Conservation (phyloP, 2,113 vertebrate genomes). For the Eptatretus burgeri region DNA sequence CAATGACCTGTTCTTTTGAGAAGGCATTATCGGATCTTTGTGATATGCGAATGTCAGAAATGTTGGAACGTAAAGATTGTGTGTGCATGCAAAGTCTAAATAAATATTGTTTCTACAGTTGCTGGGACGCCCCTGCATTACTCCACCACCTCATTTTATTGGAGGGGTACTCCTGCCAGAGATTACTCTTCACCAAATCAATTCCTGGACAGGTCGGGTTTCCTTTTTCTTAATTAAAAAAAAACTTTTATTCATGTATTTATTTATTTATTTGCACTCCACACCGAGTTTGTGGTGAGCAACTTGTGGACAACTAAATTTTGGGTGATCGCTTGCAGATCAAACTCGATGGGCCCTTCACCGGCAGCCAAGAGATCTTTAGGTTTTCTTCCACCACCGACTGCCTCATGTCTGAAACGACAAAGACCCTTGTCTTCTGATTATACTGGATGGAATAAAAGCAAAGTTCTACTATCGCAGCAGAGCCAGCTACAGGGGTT, state of each 20-base stretch:
- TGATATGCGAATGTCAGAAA: too few species aligned
- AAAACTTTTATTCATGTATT: not conserved
- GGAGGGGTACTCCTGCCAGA: slow-evolving; percentile 38
- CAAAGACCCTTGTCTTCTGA: slow-evolving; percentile 39
- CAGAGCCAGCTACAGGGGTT: slow-evolving; percentile 76
- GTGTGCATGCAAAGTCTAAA: too few species aligned
- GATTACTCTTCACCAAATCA: slow-evolving; percentile 39
- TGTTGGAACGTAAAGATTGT: too few species aligned
- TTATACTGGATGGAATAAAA: slow-evolving; percentile 83
- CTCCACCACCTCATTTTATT: slow-evolving; percentile 44
- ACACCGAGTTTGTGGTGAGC: not conserved
- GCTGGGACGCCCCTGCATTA: slow-evolving; percentile 38
- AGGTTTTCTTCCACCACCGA: slow-evolving; percentile 50
- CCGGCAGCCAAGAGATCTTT: slow-evolving; percentile 53
- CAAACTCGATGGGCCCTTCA: slow-evolving; percentile 24
- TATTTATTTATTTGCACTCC: not conserved
- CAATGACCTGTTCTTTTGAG: too few species aligned
- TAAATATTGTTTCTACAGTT: not conserved
- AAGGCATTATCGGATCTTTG: too few species aligned
- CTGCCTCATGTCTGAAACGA: slow-evolving; percentile 57
- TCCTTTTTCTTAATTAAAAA: not conserved
- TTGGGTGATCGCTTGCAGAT: slow-evolving; percentile 18
- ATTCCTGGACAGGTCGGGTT: slow-evolving; percentile 41
- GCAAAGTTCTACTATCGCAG: slow-evolving; percentile 34
- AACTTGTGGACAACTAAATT: not conserved